Evolutionary conservation across 2,113 vertebrate genomes (phyloP).

Genomic region (Dinomys branickii): DNA sequence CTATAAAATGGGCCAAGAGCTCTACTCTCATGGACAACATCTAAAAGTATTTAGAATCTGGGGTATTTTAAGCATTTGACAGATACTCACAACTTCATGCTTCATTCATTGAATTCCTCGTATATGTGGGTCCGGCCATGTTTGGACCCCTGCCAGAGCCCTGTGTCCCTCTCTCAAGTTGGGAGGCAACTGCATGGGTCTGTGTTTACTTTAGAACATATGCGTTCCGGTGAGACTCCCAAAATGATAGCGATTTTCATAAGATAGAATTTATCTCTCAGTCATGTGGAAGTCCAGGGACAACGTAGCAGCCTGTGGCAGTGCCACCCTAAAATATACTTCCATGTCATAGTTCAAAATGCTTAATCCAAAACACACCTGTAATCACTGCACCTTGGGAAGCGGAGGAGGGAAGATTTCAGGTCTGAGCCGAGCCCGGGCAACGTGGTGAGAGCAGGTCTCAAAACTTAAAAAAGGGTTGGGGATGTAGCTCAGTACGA

Average conservation of each 20-base stretch:
- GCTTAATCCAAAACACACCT: background rate
- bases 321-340: background rate
- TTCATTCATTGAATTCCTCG: background rate
- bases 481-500: background rate
- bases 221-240: background rate
- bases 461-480: background rate
- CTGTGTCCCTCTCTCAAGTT: too few relatives aligned
- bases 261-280: background rate
- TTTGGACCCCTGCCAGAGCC: background rate
- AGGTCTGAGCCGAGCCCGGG: background rate
- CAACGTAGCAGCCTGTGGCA: background rate
- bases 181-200: background rate
- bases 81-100: background rate
- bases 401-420: too few relatives aligned
- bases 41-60: background rate
- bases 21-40: background rate
- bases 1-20: background rate
- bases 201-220: background rate
- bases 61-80: background rate
- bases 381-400: background rate
- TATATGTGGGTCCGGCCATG: background rate
- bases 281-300: background rate
- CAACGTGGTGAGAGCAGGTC: background rate
- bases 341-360: background rate
- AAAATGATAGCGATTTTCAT: background rate